Base-by-base conservation (phyloP, 1,140 invertebrate genomes). In the Apocrypta bakeri region DNA sequence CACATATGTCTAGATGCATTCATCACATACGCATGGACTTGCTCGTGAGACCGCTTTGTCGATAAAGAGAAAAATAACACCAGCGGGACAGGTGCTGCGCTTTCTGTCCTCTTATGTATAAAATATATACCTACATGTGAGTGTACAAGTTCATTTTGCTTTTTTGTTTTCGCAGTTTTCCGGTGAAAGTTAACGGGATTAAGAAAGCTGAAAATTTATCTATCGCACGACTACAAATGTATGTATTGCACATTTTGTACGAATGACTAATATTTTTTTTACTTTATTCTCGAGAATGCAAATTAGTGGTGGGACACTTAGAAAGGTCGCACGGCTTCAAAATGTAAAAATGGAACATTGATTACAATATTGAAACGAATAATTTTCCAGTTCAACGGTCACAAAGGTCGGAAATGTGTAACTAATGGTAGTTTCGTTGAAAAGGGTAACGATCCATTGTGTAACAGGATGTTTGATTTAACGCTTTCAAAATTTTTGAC, bases 1-100 rank as follows among this genome's bases (percentile, higher is more conserved):
- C 71, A 73, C 71, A 6, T 81, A 81, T 21, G 68, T n/a, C 24
- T 72, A n/a, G 56, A 64, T 63, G 48, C 48, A 37, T 73, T 73
- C 40, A 27, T 73, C 71, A 48, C 68, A 31, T 14, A 40, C 68
- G 68, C 11, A 25, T 3, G 27, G 31, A 37, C 31, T n/a, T 31
- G 48, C 31, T 33, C 31, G 14, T 31, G 68, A 71, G 27, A 31
- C 33, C 29, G 33, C 27, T 27, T 66, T 27, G 40, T 73, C 71
- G 71, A 73, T 73, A 71, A 37, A 71, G 27, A 71, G 27, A 71
- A 37, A 71, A 37, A 71, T 29, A 66, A 8, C 21, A 37, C 21
- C 68, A 1, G n/a, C 27, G n/a, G 33, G 71, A 21, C 40, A 73
- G 71, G n/a, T 73, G 71, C 37, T 25, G 48, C 33, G 9, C 48